Conservation (phyloP, 2,113 vertebrate genomes). For the Ancistrus triradiatus region DNA sequence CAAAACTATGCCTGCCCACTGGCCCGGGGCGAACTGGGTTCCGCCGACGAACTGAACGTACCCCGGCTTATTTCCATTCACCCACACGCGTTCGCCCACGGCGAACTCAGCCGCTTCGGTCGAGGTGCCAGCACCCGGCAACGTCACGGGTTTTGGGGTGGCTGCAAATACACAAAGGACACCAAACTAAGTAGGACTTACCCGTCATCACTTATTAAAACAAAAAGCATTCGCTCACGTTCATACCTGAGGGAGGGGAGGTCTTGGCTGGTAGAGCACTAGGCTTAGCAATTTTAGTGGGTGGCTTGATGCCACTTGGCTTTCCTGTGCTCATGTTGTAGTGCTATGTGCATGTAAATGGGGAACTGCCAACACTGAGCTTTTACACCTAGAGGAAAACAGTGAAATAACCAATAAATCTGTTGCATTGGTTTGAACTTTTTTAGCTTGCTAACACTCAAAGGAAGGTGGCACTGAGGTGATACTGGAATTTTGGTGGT, state of each 20-base stretch:
- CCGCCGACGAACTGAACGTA: constrained; percentile 89
- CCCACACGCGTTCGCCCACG: constrained; percentile 89
- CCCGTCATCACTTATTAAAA: not conserved
- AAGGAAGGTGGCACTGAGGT: too few species aligned
- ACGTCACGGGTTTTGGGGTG: constrained; percentile 64
- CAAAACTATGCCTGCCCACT: constrained; percentile 93
- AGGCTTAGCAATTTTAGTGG: constrained; percentile 83
- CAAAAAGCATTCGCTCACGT: not conserved
- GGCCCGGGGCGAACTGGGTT: constrained; percentile 91
- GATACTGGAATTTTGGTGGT: too few species aligned
- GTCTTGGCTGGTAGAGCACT: constrained; percentile 68
- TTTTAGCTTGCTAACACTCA: not conserved
- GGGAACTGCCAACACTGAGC: too few species aligned
- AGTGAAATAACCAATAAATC: too few species aligned
- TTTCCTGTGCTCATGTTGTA: constrained; percentile 80
- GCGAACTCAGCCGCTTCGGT: constrained; percentile 76
- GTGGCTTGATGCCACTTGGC: constrained; percentile 88
- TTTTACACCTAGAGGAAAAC: not conserved
- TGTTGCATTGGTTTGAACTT: not conserved
- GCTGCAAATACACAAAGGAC: constrained; percentile 46
- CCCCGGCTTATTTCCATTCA: constrained; percentile 91
- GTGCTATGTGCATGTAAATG: constrained; percentile 28
- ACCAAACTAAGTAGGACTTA: not conserved
- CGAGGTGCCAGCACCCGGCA: constrained; percentile 59
- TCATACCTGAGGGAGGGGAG: constrained; percentile 71